Conservation (phyloP, 1,140 invertebrate species). For the Drosophila orosa region DNA sequence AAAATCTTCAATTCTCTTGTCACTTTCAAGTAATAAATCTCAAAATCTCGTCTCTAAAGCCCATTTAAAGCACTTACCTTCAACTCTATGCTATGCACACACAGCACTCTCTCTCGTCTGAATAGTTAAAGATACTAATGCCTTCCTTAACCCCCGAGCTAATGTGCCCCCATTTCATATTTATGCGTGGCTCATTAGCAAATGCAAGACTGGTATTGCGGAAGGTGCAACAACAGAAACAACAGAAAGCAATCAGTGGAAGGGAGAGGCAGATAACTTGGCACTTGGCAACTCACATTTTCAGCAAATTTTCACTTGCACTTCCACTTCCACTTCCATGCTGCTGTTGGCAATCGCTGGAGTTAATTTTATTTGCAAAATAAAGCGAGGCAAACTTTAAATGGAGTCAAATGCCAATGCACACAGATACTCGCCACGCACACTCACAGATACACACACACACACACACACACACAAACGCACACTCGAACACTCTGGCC, state of each 20-base stretch:
- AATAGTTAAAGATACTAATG: constrained; percentile 11
- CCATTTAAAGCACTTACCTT: constrained; percentile 14
- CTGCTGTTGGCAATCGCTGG: constrained; percentile 44
- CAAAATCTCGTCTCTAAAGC: not conserved
- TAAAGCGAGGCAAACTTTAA: constrained; percentile 82
- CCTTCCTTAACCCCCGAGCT: constrained; percentile 51
- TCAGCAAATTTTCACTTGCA: constrained; percentile 72
- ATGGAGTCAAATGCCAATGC: constrained; percentile 81
- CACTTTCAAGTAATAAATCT: constrained; percentile 18
- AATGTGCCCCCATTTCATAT: constrained; percentile 76
- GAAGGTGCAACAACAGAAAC: constrained; percentile 35
- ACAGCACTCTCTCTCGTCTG: constrained; percentile 4
- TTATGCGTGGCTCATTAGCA: constrained; percentile 79
- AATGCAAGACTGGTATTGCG: constrained; percentile 31
- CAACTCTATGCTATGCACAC: constrained; percentile 1
- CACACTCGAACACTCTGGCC: constrained; percentile 30
- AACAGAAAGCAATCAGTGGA: constrained; percentile 30
- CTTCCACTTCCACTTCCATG: constrained; percentile 62
- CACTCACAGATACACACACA: constrained; percentile 13
- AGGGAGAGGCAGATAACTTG: not conserved
- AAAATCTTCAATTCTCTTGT: not conserved
- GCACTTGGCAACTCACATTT: constrained; percentile 66
- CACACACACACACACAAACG: constrained; percentile 20
- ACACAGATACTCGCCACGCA: constrained; percentile 29
- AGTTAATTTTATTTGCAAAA: constrained; percentile 83